Conservation (phyloP, 2,888 invertebrate species). For the Augochlorella aurata region DNA sequence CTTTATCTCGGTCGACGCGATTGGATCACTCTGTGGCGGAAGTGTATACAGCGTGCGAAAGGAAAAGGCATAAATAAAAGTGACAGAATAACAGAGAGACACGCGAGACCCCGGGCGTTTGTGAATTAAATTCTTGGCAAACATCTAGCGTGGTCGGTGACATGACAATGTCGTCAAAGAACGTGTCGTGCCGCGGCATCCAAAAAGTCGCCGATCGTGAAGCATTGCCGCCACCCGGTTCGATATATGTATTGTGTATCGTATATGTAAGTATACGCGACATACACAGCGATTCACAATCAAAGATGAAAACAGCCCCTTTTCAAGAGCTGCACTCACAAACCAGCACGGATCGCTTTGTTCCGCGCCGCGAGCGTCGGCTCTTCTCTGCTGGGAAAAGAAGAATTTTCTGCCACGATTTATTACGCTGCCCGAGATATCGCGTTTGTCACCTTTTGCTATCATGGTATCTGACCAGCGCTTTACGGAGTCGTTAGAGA, state of each 20-base stretch:
- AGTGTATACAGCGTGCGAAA: no score
- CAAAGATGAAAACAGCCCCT: constrained; percentile 57
- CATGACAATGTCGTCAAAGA: constrained; percentile 61
- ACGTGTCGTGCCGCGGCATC: constrained; percentile 38
- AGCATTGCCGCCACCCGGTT: constrained; percentile 27
- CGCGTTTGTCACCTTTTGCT: constrained; percentile 47
- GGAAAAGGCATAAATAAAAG: not conserved
- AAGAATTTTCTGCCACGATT: constrained; percentile 46
- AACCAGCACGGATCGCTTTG: constrained; percentile 44
- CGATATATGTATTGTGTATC: constrained; percentile 11
- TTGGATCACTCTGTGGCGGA: not conserved
- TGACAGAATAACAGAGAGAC: not conserved
- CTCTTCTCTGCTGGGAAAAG: constrained; percentile 14
- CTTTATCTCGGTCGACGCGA: not conserved
- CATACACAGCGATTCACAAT: constrained; percentile 32
- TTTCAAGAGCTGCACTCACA: constrained; percentile 30
- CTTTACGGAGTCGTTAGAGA: constrained; percentile 29
- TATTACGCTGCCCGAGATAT: constrained; percentile 51
- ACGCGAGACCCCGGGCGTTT: constrained; percentile 12
- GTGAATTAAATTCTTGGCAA: constrained; percentile 44
- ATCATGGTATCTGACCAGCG: not conserved
- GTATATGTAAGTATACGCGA: not conserved
- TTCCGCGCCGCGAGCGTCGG: constrained; percentile 24
- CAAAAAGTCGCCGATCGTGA: constrained; percentile 47
- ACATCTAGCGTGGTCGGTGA: constrained; percentile 44